Percentiles rank a stretch among this genome's conserved stretches.
These are phyloP conservation scores for Dione juno DNA, from an alignment of 2,888 invertebrate species.

Conservation along the genomic window DNA sequence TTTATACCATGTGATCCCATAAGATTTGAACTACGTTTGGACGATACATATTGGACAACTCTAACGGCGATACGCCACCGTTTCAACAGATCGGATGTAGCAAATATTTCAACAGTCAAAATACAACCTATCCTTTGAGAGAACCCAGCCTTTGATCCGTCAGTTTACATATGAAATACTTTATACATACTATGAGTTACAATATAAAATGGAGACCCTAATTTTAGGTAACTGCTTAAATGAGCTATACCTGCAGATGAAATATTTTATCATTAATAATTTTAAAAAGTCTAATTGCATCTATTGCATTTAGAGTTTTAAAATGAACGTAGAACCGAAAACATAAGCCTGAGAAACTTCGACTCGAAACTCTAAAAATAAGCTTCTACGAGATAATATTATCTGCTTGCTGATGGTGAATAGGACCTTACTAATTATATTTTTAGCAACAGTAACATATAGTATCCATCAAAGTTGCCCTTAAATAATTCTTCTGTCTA, in stretches of 20 bases:
- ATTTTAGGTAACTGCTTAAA: background rate
- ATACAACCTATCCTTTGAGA: slow-evolving; percentile 12
- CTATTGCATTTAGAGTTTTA: too few relatives aligned
- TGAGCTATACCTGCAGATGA: too few relatives aligned
- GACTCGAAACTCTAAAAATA: too few relatives aligned
- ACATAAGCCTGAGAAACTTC: too few relatives aligned
- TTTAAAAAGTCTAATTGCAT: background rate
- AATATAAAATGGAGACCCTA: background rate
- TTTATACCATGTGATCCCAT: background rate
- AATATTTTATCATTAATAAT: too few relatives aligned
- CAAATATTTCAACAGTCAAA: slow-evolving; percentile 16
- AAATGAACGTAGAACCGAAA: background rate
- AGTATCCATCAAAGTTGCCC: background rate
- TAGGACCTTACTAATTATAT: too few relatives aligned
- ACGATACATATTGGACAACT: background rate
- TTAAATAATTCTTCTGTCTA: too few relatives aligned
- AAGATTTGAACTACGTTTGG: background rate
- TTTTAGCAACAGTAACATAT: background rate
- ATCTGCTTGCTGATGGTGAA: too few relatives aligned
- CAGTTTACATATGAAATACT: slow-evolving; percentile 3
- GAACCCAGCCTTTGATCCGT: background rate
- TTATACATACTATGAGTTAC: background rate
- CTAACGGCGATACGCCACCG: background rate
- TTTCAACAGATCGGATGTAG: slow-evolving; percentile 1
- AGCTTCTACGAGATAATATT: too few relatives aligned